phyloP scores from a whole-genome alignment of 2,113 vertebrate genomes.

The Larimichthys polyactis region DNA sequence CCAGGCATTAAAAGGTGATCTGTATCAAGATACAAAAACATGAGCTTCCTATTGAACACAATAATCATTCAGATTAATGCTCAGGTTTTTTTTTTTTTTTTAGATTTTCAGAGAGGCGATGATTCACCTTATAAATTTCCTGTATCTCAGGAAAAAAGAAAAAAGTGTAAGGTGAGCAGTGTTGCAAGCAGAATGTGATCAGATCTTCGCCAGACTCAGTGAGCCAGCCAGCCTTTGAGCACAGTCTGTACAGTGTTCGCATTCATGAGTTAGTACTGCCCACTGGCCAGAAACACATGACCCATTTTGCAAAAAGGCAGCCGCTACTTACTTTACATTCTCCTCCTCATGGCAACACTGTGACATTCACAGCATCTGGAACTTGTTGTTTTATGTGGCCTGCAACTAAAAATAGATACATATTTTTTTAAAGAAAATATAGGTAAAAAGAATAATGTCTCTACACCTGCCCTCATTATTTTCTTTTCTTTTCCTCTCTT shows the following conservation, averaged over 20 bases:
- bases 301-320: conserved; percentile 10
- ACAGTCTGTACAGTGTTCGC: conserved; percentile 16
- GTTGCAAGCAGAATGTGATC: conserved; percentile 1
- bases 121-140: neutral
- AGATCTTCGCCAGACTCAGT: neutral
- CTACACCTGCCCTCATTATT: neutral
- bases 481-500: neutral
- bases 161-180: neutral
- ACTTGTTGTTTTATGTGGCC: neutral
- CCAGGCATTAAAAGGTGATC: neutral
- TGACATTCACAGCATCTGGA: neutral
- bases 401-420: no score
- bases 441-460: neutral
- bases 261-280: conserved; percentile 20
- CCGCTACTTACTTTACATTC: neutral
- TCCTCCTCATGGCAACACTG: neutral
- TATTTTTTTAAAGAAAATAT: neutral
- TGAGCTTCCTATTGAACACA: no score
- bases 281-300: neutral
- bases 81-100: neutral
- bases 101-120: neutral
- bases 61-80: neutral
- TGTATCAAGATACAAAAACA: no score
- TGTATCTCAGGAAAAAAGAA: neutral
- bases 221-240: neutral